These are phyloP conservation scores for Galaxea fascicularis DNA, from an alignment of 92 coral and sea anemone species.

Conservation along the genomic window DNA sequence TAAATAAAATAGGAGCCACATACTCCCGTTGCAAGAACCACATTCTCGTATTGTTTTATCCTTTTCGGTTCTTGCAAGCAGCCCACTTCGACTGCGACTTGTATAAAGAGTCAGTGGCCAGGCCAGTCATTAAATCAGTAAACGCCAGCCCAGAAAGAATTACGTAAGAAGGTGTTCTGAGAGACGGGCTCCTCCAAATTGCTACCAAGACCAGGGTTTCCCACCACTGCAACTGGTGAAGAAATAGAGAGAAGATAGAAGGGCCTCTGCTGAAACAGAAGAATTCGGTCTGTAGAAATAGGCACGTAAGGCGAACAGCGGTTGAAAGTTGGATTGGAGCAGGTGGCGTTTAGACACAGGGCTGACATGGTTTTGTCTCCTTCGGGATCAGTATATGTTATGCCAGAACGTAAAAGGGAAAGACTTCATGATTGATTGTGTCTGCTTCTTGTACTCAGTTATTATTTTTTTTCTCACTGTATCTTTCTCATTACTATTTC, in stretches of 20 bases:
- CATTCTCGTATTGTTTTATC: no score
- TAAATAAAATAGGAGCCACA: not conserved
- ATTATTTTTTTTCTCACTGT: no score
- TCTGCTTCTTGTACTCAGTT: no score
- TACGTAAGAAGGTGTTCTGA: conserved; percentile 5
- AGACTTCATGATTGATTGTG: no score
- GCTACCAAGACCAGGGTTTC: not conserved
- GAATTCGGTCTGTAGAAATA: not conserved
- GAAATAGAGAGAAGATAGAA: not conserved
- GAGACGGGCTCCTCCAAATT: not conserved
- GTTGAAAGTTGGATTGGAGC: no score
- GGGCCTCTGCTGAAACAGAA: not conserved
- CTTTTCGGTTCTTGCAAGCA: not conserved
- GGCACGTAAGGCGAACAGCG: no score
- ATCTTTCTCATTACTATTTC: no score
- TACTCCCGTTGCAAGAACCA: not conserved
- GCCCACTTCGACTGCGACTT: not conserved
- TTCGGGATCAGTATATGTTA: no score
- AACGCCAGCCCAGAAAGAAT: not conserved
- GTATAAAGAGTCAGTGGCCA: not conserved
- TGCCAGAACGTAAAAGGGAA: no score
- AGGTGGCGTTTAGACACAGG: no score
- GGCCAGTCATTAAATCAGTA: not conserved
- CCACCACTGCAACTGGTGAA: conserved; percentile 2
- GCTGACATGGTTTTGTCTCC: no score